Conservation (phyloP, 2,888 invertebrate species). For the Melanchra persicariae region DNA sequence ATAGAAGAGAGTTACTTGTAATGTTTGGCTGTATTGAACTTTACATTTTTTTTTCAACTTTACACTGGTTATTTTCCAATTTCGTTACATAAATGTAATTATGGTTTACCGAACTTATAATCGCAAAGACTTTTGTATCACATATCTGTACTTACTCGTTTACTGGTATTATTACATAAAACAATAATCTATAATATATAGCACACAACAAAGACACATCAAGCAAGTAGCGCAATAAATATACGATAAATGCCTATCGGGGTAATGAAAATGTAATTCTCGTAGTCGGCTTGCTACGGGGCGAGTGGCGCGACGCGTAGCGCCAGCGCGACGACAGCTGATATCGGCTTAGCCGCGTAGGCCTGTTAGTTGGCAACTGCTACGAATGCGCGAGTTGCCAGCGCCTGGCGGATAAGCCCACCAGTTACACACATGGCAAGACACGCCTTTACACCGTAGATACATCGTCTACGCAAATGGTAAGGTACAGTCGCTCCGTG, state of each 20-base stretch:
- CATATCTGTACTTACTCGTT: not conserved
- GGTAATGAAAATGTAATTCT: slow-evolving; percentile 64
- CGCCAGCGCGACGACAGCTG: slow-evolving; percentile 69
- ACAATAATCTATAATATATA: slow-evolving; percentile 7
- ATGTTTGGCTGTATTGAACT: slow-evolving; percentile 45
- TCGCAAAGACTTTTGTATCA: no score
- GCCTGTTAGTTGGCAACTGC: slow-evolving; percentile 84
- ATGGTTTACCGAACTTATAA: not conserved
- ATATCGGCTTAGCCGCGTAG: slow-evolving; percentile 85
- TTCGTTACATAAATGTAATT: not conserved
- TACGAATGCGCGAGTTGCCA: slow-evolving; percentile 87
- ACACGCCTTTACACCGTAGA: slow-evolving; percentile 46
- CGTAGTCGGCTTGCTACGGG: slow-evolving; percentile 77
- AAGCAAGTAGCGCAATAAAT: slow-evolving; percentile 36
- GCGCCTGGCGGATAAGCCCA: slow-evolving; percentile 75
- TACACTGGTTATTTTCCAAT: not conserved
- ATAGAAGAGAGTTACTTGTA: slow-evolving; percentile 52
- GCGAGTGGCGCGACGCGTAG: slow-evolving; percentile 73
- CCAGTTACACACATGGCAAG: slow-evolving; percentile 74
- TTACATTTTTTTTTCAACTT: slow-evolving; percentile 51
- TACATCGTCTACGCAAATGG: slow-evolving; percentile 36
- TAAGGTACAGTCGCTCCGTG: slow-evolving; percentile 1
- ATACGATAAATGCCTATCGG: slow-evolving; percentile 55
- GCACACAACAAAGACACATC: slow-evolving; percentile 23
- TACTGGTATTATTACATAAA: slow-evolving; percentile 6